A percentile compares a stretch with the other conserved stretches of the same genome.
These are phyloP conservation scores for Okamejei kenojei DNA, from an alignment of 2,797 vertebrate genomes.

Conservation along the genomic window DNA sequence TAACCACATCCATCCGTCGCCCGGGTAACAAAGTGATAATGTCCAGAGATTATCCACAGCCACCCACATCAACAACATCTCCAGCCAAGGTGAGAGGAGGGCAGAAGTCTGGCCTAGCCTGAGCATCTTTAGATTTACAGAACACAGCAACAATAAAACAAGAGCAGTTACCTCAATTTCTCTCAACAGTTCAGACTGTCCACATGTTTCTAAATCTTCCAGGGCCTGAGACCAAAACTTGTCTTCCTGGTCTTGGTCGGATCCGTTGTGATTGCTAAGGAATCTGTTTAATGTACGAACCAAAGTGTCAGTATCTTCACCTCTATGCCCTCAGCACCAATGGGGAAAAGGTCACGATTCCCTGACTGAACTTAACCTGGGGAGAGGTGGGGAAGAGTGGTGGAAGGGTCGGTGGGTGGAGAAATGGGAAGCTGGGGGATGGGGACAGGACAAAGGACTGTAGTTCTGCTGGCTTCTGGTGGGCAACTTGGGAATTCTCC, in stretches of 20 bases:
- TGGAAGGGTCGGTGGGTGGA: conserved; percentile 41
- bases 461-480: not conserved
- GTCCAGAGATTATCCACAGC: not conserved
- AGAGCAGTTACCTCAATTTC: conserved; percentile 79
- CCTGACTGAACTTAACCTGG: conserved; percentile 53
- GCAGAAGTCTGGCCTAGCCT: not conserved
- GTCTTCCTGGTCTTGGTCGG: conserved; percentile 78
- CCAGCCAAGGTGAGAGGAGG: not conserved
- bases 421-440: conserved; percentile 53
- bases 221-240: conserved; percentile 94
- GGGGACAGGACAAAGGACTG: conserved; percentile 43
- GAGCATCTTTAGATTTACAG: not conserved
- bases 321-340: conserved; percentile 67
- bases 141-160: not conserved
- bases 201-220: conserved; percentile 94
- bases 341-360: conserved; percentile 62
- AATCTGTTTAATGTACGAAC: conserved; percentile 94
- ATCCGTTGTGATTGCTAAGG: conserved; percentile 73
- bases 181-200: conserved; percentile 89
- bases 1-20: conserved; percentile 32
- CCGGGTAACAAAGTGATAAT: conserved; percentile 41
- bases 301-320: conserved; percentile 56
- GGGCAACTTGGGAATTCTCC: too few species aligned
- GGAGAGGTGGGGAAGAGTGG: conserved; percentile 47
- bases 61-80: not conserved